These are phyloP conservation scores for Dicaeum eximium DNA, from an alignment of 2,113 vertebrate genomes.

Conservation along the genomic window DNA sequence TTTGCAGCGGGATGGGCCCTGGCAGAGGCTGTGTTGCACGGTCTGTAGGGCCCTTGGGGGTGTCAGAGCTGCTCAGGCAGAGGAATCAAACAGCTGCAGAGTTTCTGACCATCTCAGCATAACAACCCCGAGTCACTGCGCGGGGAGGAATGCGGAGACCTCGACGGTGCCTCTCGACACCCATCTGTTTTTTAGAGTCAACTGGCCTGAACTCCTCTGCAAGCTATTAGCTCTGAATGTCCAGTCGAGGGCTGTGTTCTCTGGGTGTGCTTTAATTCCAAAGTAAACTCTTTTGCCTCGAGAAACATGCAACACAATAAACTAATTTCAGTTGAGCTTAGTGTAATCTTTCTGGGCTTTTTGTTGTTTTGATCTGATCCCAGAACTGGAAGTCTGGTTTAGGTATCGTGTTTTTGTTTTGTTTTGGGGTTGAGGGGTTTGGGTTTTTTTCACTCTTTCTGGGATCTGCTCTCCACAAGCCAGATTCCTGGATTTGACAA, in stretches of 20 bases:
- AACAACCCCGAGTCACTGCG: background rate
- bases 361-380: constrained; percentile 64
- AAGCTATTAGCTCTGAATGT: constrained; percentile 40
- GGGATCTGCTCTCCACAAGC: constrained; percentile 48
- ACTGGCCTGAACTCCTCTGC: constrained; percentile 61
- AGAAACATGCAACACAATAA: constrained; percentile 66
- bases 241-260: constrained; percentile 14
- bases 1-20: background rate
- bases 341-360: constrained; percentile 61
- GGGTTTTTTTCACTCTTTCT: background rate
- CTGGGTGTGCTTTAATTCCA: constrained; percentile 56
- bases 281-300: constrained; percentile 65
- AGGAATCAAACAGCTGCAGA: constrained; percentile 33
- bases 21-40: accelerated
- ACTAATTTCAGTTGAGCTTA: constrained; percentile 66
- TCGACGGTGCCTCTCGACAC: constrained; percentile 58
- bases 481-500: constrained; percentile 58
- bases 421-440: constrained; percentile 14
- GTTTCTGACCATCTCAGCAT: constrained; percentile 49
- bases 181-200: constrained; percentile 63
- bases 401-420: constrained; percentile 61
- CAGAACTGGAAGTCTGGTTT: constrained; percentile 68
- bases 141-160: constrained; percentile 34
- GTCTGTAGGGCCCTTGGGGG: background rate
- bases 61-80: background rate